These are phyloP conservation scores for Caenorhabditis japonica DNA, from an alignment of 2,888 invertebrate genomes.

Conservation along the genomic window DNA sequence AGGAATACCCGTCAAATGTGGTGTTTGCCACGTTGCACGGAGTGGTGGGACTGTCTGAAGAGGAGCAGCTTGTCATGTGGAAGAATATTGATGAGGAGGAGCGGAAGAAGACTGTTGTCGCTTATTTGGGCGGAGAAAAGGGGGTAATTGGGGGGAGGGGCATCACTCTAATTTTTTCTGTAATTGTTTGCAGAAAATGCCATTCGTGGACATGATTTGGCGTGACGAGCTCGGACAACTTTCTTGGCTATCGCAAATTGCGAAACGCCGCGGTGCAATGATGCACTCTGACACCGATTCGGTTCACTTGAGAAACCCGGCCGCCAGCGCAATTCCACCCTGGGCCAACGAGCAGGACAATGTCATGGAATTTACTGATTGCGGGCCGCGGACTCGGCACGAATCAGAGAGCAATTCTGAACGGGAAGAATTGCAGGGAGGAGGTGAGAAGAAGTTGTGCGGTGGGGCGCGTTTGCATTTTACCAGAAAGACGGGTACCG, in stretches of 20 bases:
- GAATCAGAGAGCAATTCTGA: not conserved
- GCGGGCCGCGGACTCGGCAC: not conserved
- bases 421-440: not conserved
- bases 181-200: slow-evolving; percentile 17
- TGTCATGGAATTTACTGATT: slow-evolving; percentile 17
- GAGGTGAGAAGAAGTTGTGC: not conserved
- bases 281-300: slow-evolving; percentile 1
- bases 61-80: slow-evolving; percentile 18
- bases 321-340: not conserved
- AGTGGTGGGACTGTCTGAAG: slow-evolving; percentile 7
- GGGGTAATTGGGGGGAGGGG: slow-evolving; percentile 5
- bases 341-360: too few species aligned
- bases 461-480: too few species aligned
- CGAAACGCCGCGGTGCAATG: slow-evolving; percentile 28
- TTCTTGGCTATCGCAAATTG: slow-evolving; percentile 24
- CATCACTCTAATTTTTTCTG: too few species aligned
- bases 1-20: slow-evolving; percentile 14
- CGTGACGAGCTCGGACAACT: slow-evolving; percentile 2
- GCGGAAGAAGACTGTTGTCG: slow-evolving; percentile 8
- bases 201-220: slow-evolving; percentile 27
- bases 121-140: slow-evolving; percentile 3
- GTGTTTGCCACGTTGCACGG: slow-evolving; percentile 24
- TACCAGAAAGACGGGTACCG: too few species aligned
- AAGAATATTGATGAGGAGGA: slow-evolving; percentile 21
- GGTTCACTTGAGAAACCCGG: not conserved